Evolutionary conservation across 2,888 invertebrate genomes (phyloP), one percentile per base, ranked within the genome.

Genomic region (Troilus luridus): DNA sequence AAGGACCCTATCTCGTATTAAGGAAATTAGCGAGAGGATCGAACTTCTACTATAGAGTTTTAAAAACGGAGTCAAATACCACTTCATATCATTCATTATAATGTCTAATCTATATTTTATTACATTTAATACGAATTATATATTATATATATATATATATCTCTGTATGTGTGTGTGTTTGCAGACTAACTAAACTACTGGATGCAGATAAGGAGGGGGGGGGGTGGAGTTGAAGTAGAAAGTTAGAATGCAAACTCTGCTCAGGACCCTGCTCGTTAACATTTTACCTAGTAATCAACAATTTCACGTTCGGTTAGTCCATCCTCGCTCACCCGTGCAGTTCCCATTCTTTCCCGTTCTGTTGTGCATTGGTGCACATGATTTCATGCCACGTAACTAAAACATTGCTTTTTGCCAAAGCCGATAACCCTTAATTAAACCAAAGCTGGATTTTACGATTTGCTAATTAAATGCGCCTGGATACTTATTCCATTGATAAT

Each of bases 221-320:
- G 7, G 19, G 12, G 24, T 27, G 11, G 27, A 27, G 27, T 27
- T 67, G 67, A 67, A 67, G 67, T 67, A 14, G 67, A 67, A 67
- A 67, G 67, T 67, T 24, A 67, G 24, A 12, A 24, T 12, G 67
- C 67, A 67, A 67, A 67, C 67, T 67, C 67, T 7, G 27, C 67
- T 67, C 24, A 10, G n/a, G n/a, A n/a, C 24, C 24, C 67, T 24
- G 12, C 24, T 67, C 67, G 67, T 67, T 67, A 67, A 67, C 67
- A 67, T 67, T 67, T 67, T 67, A 67, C 27, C 67, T 67, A 67
- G 67, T 67, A 67, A 67, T 67, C 67, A 67, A 67, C 67, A 67
- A 67, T 67, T 67, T 67, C 67, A 67, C 67, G 67, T 67, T 67
- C 27, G 67, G 67, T 67, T 67, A 67, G 24, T 27, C 67, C 67